These are phyloP conservation scores for Benitochromis conjunctus DNA, from an alignment of 2,113 vertebrate genomes.

Conservation along the genomic window DNA sequence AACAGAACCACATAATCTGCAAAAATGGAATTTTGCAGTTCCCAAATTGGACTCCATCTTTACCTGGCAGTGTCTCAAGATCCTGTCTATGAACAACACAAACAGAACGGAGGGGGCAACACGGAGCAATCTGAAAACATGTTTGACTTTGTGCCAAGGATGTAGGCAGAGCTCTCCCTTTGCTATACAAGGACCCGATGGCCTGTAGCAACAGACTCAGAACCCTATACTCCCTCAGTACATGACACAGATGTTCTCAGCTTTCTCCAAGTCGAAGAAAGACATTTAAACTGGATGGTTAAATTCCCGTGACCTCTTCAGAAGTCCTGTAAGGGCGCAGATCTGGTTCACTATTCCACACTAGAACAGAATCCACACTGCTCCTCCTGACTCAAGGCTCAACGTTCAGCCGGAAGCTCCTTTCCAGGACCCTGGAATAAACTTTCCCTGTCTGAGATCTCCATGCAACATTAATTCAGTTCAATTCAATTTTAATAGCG, in stretches of 20 bases:
- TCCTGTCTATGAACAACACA: background rate
- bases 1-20: background rate
- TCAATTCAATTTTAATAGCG: background rate
- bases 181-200: background rate
- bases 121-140: background rate
- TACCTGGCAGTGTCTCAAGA: background rate
- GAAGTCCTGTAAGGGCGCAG: background rate
- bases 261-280: background rate
- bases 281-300: background rate
- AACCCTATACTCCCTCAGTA: background rate
- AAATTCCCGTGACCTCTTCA: background rate
- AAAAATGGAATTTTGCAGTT: background rate
- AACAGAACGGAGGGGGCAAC: background rate
- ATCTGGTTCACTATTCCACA: background rate
- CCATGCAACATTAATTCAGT: background rate
- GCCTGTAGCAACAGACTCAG: background rate
- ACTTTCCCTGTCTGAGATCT: background rate
- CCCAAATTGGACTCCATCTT: background rate
- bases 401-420: background rate
- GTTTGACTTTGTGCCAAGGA: background rate
- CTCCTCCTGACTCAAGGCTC: background rate
- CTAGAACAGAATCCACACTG: background rate
- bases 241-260: background rate
- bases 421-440: background rate
- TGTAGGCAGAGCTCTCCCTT: background rate